Evolutionary conservation across 2,888 invertebrate species (phyloP).

Genomic region (Clitarchus hookeri): DNA sequence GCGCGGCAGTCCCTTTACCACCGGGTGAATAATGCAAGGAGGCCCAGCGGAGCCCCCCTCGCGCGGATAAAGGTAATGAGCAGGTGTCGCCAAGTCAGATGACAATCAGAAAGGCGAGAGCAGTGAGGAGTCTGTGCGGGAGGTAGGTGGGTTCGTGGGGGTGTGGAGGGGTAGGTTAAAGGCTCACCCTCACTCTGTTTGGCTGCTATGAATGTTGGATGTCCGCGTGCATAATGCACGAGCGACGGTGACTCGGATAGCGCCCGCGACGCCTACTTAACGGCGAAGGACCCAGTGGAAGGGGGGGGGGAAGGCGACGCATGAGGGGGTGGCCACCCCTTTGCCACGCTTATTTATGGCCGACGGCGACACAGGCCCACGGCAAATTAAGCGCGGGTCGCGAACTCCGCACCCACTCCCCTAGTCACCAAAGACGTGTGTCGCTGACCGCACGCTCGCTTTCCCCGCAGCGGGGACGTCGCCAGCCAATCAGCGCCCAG

Average conservation of each 20-base stretch:
- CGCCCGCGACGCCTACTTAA: background rate
- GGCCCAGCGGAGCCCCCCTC: background rate
- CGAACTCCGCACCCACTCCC: too few relatives aligned
- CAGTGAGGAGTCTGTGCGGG: background rate
- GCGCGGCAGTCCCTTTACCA: background rate
- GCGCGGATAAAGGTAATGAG: constrained; percentile 36
- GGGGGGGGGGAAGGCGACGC: too few relatives aligned
- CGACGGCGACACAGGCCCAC: too few relatives aligned
- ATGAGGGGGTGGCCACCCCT: too few relatives aligned
- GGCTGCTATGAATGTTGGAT: constrained; percentile 42
- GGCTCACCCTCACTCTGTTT: constrained; percentile 29
- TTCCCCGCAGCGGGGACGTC: too few relatives aligned
- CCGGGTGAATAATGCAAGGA: background rate
- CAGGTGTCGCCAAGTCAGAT: constrained; percentile 38
- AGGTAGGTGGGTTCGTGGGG: background rate
- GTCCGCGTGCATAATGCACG: constrained; percentile 39
- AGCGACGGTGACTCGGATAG: background rate
- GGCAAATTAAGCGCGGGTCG: too few relatives aligned
- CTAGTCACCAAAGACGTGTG: too few relatives aligned
- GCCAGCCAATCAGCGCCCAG: too few relatives aligned
- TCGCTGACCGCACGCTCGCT: too few relatives aligned
- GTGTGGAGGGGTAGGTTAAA: background rate
- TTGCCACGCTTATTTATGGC: too few relatives aligned
- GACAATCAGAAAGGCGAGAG: constrained; percentile 36
- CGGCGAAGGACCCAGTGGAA: background rate